phyloP scores from a whole-genome alignment of 37 sponge, comb jelly and placozoan genomes.

The Spongilla lacustris region DNA sequence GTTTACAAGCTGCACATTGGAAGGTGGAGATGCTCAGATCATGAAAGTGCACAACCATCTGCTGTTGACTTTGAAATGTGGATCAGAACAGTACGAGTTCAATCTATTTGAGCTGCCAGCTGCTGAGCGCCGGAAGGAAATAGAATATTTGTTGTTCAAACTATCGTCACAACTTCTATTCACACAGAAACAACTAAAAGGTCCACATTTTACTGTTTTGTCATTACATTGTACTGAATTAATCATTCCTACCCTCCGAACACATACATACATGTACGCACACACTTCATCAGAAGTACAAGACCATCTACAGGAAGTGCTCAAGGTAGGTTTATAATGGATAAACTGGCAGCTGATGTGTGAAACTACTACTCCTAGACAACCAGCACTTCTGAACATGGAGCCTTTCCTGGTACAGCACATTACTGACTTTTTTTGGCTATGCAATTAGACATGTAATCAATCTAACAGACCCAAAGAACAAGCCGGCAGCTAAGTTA shows the following conservation, averaged over 20 bases:
- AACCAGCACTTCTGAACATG: neutral
- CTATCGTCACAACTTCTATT: constrained; percentile 12
- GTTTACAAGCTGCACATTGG: constrained; percentile 4
- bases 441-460: neutral
- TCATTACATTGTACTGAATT: too few species aligned
- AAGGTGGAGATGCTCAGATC: constrained; percentile 27
- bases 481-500: neutral
- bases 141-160: constrained; percentile 28
- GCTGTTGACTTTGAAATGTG: constrained; percentile 7
- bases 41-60: constrained; percentile 17
- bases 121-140: constrained; percentile 20
- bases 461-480: neutral
- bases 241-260: neutral
- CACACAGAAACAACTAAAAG: constrained; percentile 24
- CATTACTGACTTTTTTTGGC: neutral
- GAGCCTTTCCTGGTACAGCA: neutral
- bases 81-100: constrained; percentile 22
- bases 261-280: neutral
- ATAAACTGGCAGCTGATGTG: neutral
- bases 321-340: neutral
- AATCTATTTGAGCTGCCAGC: constrained; percentile 34
- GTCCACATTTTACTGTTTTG: neutral
- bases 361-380: neutral
- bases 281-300: neutral
- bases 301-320: neutral